Base-by-base conservation (phyloP, 2,113 vertebrate genomes). In the Polypterus bichir region DNA sequence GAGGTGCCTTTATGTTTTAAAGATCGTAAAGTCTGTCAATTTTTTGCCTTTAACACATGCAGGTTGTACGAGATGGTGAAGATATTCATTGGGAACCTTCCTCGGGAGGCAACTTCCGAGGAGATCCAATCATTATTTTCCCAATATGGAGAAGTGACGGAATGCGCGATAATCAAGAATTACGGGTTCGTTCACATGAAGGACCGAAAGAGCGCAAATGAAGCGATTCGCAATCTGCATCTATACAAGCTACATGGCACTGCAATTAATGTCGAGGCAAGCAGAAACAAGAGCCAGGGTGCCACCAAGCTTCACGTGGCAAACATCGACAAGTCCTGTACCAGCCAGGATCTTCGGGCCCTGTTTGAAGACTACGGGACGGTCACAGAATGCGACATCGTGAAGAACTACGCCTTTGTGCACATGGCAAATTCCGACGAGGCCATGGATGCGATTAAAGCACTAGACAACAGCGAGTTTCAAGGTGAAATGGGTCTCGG, bases 171-270 rank as follows among this genome's bases (percentile, higher is more conserved):
- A 60, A 86, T 82, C 67, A 88, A 86, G 66, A 88, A 89, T 68
- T 89, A 85, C 63, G 87, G 83, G 1, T 89, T 89, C n/a, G 84
- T 89, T 46, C 87, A 89, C 52, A 89, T 89, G 87, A 84, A 87
- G 0, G 85, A 88, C 58, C 81, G 84, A 10, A 87, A 87, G 58
- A 70, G 69, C 2, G 87, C 87, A 3, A 87, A 79, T 10, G 86
- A 84, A 69, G 87, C 87, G 46, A 89, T 89, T 57, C 74, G 76
- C 0, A 84, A 74, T 69, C 84, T 89, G 47, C 78, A 87, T 53
- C 71, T 78, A 1, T 69, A 78, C 45, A 81, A 83, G 61, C 68
- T 88, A 7, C 77, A 84, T 1, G 87, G 87, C 7, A 72, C 81
- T 3, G 77, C 85, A 9, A 88, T 89, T 54, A 88, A 89, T 1